Conservation (phyloP, 2,888 invertebrate genomes). For the Byasa hedistus region DNA sequence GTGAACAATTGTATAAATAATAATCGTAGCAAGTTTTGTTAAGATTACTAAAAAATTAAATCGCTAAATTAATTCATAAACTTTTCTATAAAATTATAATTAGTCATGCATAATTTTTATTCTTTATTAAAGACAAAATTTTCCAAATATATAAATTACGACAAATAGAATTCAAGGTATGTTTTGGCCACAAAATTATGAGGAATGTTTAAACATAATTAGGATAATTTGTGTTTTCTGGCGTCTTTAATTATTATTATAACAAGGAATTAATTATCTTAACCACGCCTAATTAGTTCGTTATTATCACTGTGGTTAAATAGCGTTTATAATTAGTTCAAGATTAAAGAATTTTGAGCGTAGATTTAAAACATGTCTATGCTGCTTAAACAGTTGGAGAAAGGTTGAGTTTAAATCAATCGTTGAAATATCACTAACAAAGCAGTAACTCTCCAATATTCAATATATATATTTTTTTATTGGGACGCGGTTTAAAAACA, state of each 20-base stretch:
- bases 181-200: neutral
- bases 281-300: slow-evolving; percentile 19
- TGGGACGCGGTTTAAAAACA: neutral
- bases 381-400: neutral
- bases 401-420: neutral
- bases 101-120: too few species aligned
- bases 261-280: slow-evolving; percentile 24
- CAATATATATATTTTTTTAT: neutral
- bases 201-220: slow-evolving; percentile 9
- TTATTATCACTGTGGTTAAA: slow-evolving; percentile 29
- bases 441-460: neutral
- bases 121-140: too few species aligned
- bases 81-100: neutral
- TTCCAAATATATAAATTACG: too few species aligned
- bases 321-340: neutral
- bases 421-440: neutral
- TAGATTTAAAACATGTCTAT: neutral
- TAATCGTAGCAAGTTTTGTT: too few species aligned
- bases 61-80: too few species aligned
- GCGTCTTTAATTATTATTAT: slow-evolving; percentile 17
- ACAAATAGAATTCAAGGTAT: too few species aligned
- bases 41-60: too few species aligned
- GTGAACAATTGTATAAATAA: too few species aligned
- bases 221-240: slow-evolving; percentile 20
- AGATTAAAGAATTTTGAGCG: neutral